Base-by-base conservation (phyloP, 2,888 invertebrate species). In the Athalia circularis region DNA sequence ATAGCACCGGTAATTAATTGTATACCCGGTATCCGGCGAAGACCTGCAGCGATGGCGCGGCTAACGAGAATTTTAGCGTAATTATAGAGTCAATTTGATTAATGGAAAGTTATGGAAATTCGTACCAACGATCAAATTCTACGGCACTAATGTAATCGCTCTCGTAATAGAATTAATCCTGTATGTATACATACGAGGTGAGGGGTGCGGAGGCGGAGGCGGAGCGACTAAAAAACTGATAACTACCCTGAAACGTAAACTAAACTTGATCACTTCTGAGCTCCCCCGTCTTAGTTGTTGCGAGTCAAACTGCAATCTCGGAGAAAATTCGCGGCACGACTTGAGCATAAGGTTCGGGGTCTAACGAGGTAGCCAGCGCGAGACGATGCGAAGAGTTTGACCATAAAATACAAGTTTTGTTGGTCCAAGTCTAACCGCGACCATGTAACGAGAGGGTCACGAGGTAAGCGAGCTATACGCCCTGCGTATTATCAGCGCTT, bases 21-120 rank as follows among this genome's bases (percentile, higher is more conserved):
- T 57, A 54, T 59, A 13, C 43, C 43, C 57, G 29, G 8, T 48
- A 72, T 72, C 59, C 47, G 13, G 47, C 15, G 7, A 45, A 72
- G 13, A 72, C 68, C 52, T 57, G 8, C 8, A 59, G 72, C 29
- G 29, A 29, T 29, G 29, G 29, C 29, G 29, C 29, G 29, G 29
- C 47, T 68, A 54, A 72, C 29, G 45, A 72, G 59, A 72, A 72
- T 59, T 72, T 72, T 11, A 72, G 11, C 59, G n/a, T 72, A 45
- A 9, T 6, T 9, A 65, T 15, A 45, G 59, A 79, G 80, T 85
- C 81, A 81, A 84, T 83, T 81, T 80, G 82, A 82, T 79, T 84
- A 82, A 85, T 84, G 84, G 50, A 84, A 78, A 85, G 85, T 75
- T 76, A 83, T 86, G 86, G 80, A 84, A 86, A 86, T 84, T 64